Base-by-base conservation (phyloP, 2,888 invertebrate species). In the Idaea biselata region DNA sequence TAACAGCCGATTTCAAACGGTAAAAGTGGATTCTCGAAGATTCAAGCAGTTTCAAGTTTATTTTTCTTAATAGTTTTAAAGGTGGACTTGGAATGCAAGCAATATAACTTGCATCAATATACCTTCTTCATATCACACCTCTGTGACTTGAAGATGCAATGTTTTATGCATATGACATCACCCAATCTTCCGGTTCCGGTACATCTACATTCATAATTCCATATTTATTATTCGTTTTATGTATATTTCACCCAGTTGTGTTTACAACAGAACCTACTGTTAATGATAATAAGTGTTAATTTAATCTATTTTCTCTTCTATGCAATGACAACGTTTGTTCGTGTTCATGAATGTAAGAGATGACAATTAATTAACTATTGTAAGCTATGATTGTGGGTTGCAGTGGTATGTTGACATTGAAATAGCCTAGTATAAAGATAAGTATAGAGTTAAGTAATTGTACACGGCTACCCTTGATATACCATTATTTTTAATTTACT, bases 391-490 rank as follows among this genome's bases (percentile, higher is more conserved):
- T 32, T 59, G 54, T 56, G 32, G 58, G 25, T 59, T 63, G 44
- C 44, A 44, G 14, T 44, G 58, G 55, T 60, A 57, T 57, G 55
- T 63, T 67, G 58, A 65, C 61, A 69, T 60, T 62, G 61, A 59
- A 59, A 67, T 68, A 65, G 60, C 60, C 61, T 58, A 60, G 60
- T 65, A 58, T 68, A 60, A 59, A 53, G 57, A 60, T 67, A 74
- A 69, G 69, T 62, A 77, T 68, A 86, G 87, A 88, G 89, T 83
- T 84, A 73, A 70, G 73, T 81, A 82, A 87, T 88, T 86, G 11
- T 11, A 88, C 84, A 80, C 83, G 82, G 69, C 64, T 65, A 68
- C 65, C 71, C 71, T 67, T 70, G 69, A 71, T 72, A 67, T 77
- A 74, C 18, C 18, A 86, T 84, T 87, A 84, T 84, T 82, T 25